These are phyloP conservation scores for Lepidocyrtoides sp. DNA, from an alignment of 2,888 invertebrate species.

Conservation along the genomic window DNA sequence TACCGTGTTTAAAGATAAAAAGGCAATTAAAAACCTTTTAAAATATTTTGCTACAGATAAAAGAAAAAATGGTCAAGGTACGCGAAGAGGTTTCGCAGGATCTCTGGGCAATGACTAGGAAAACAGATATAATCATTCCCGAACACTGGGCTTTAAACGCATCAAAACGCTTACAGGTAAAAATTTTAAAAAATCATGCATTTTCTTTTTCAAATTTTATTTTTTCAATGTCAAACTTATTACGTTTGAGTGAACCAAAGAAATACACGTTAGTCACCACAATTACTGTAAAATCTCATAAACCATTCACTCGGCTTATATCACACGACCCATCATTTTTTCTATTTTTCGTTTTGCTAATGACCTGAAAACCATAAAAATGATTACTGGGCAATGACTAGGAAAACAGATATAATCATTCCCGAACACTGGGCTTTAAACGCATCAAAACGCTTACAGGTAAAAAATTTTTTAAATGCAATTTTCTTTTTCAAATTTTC, in stretches of 20 bases:
- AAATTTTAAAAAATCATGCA: too few relatives aligned
- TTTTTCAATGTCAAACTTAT: constrained; percentile 15
- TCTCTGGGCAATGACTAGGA: constrained; percentile 92
- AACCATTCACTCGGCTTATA: constrained; percentile 15
- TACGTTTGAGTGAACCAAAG: not conserved
- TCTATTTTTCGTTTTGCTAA: not conserved
- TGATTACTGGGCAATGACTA: constrained; percentile 92
- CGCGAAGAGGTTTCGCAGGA: constrained; percentile 92
- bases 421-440: constrained; percentile 93
- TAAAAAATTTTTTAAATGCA: too few relatives aligned
- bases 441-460: constrained; percentile 89
- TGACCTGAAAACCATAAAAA: constrained; percentile 47
- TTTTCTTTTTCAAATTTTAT: not conserved
- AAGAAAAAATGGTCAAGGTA: constrained; percentile 91
- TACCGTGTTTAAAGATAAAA: too few relatives aligned
- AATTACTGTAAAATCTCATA: not conserved
- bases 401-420: constrained; percentile 89
- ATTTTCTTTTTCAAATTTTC: not conserved
- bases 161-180: constrained; percentile 87
- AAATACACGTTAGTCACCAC: not conserved
- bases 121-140: constrained; percentile 90
- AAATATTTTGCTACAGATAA: constrained; percentile 89
- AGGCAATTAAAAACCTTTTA: not conserved
- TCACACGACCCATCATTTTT: constrained; percentile 17
- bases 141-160: constrained; percentile 93